Evolutionary conservation across 1,140 invertebrate genomes (phyloP).

Genomic region (Temnothorax nylanderi): DNA sequence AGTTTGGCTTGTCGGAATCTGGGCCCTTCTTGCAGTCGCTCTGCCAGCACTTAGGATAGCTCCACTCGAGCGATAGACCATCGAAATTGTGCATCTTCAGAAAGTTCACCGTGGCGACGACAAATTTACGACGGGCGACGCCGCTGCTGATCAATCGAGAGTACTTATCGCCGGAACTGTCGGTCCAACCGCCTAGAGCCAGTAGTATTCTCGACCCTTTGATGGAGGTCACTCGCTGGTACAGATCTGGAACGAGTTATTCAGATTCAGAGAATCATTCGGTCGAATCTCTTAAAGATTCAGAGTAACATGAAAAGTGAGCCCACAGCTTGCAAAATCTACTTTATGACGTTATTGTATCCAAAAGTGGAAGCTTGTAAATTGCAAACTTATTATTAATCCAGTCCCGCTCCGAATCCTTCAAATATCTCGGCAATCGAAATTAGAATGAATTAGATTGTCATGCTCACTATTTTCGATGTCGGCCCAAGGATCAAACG

Average conservation of each 20-base stretch:
- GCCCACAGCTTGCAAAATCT: background rate
- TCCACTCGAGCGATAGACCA: slow-evolving; percentile 95
- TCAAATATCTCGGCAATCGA: background rate
- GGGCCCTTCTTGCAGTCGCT: slow-evolving; percentile 94
- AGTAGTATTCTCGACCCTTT: slow-evolving; percentile 90
- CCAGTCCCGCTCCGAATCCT: background rate
- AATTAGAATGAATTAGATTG: background rate
- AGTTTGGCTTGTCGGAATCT: slow-evolving; percentile 91
- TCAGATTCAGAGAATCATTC: background rate
- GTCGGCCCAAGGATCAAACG: slow-evolving; percentile 94
- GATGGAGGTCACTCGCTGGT: slow-evolving; percentile 88
- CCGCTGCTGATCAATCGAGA: slow-evolving; percentile 90
- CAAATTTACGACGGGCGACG: slow-evolving; percentile 89
- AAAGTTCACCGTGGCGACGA: slow-evolving; percentile 89
- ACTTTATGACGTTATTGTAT: background rate
- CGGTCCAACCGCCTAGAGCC: slow-evolving; percentile 96
- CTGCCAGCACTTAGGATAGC: slow-evolving; percentile 96
- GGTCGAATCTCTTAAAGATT: background rate
- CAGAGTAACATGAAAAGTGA: background rate
- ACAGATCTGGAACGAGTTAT: slow-evolving; percentile 87
- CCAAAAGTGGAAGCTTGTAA: background rate
- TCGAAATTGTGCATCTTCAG: slow-evolving; percentile 91
- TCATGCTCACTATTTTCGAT: slow-evolving; percentile 91
- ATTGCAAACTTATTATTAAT: background rate
- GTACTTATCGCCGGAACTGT: slow-evolving; percentile 94